Evolutionary conservation across 2,888 invertebrate genomes (phyloP).

Genomic region (Lasioglossum vierecki): DNA sequence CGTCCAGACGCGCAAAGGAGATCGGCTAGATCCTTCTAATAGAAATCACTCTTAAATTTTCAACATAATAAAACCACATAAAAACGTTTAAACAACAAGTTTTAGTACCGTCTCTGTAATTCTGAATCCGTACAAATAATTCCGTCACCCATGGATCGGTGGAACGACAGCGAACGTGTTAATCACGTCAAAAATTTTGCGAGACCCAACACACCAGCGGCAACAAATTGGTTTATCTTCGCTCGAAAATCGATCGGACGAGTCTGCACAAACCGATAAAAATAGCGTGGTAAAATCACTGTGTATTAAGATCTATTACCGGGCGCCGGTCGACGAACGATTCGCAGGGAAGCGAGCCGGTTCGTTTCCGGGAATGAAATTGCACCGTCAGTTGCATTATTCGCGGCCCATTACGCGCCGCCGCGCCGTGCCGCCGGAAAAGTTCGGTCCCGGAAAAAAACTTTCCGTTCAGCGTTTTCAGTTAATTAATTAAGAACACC

Average conservation of each 20-base stretch:
- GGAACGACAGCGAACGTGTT: no score
- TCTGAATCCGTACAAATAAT: no score
- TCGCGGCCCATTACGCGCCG: conserved; percentile 34
- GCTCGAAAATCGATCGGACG: not conserved
- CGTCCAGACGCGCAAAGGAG: no score
- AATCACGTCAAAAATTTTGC: not conserved
- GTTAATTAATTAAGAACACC: conserved; percentile 48
- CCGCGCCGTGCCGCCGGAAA: not conserved
- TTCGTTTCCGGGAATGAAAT: conserved; percentile 29
- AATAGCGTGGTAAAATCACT: not conserved
- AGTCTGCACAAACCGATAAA: not conserved
- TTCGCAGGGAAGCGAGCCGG: not conserved
- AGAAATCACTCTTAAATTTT: no score
- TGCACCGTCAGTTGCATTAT: conserved; percentile 31
- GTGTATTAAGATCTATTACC: conserved; percentile 5
- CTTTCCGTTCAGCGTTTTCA: conserved; percentile 38
- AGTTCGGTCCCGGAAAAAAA: conserved; percentile 24
- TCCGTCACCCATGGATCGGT: no score
- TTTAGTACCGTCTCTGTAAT: no score
- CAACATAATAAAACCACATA: no score
- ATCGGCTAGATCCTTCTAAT: no score
- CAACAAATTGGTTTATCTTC: not conserved
- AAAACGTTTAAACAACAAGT: no score
- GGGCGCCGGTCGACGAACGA: not conserved
- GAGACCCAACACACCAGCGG: not conserved